Conservation (phyloP, 2,113 vertebrate species). For the Erpornis zantholeuca region DNA sequence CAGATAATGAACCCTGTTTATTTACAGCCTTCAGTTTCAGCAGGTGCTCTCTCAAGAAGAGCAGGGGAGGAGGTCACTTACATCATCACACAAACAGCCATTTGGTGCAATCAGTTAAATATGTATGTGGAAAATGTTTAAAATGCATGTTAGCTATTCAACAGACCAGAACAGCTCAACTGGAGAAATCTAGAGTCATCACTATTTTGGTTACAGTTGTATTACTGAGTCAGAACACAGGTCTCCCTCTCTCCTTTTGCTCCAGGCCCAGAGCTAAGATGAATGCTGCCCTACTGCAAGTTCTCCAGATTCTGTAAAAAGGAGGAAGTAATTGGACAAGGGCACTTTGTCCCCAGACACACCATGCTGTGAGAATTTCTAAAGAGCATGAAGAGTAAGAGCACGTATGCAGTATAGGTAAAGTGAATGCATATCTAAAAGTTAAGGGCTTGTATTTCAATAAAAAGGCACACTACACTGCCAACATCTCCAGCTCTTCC, state of each 20-base stretch:
- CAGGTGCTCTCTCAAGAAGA: constrained; percentile 58
- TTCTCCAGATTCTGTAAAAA: neutral
- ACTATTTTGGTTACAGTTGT: constrained; percentile 6
- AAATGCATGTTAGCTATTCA: constrained; percentile 37
- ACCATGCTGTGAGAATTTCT: neutral
- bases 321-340: neutral
- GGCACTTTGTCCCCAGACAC: neutral
- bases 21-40: constrained; percentile 44
- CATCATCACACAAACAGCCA: constrained; percentile 42
- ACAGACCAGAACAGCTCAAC: constrained; percentile 29
- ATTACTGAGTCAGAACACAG: neutral
- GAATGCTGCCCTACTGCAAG: neutral
- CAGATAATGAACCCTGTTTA: constrained; percentile 41
- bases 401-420: fast-evolving
- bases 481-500: neutral
- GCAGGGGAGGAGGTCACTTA: constrained; percentile 43
- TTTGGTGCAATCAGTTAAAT: constrained; percentile 47
- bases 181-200: constrained; percentile 9
- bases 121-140: constrained; percentile 18
- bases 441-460: neutral
- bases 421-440: neutral
- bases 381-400: neutral
- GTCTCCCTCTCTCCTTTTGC: neutral
- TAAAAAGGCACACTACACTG: neutral
- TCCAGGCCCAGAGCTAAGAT: neutral